These are phyloP conservation scores for Junonia oenone DNA, from an alignment of 2,888 invertebrate genomes.

Conservation along the genomic window DNA sequence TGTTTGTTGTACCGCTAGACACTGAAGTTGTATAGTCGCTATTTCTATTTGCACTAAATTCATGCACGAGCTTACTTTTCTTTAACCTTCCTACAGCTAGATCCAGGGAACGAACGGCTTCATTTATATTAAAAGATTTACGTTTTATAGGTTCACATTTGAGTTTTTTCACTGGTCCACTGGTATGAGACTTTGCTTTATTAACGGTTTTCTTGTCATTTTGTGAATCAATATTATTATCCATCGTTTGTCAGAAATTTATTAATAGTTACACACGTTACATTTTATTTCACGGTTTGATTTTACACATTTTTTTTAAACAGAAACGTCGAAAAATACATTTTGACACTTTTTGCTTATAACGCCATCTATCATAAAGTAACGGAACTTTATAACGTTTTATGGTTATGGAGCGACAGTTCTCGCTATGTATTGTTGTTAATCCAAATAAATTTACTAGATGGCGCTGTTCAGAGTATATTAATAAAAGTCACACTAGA, in stretches of 20 bases:
- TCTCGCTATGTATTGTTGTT: neutral
- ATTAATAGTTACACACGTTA: conserved; percentile 6
- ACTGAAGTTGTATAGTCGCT: conserved; percentile 28
- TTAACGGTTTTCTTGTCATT: conserved; percentile 45
- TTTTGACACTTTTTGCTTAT: neutral
- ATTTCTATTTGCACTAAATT: conserved; percentile 33
- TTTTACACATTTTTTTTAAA: neutral
- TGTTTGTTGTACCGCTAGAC: conserved; percentile 34
- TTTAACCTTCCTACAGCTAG: conserved; percentile 52
- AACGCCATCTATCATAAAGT: neutral
- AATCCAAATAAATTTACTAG: neutral
- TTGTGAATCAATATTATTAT: conserved; percentile 41
- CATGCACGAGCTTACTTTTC: conserved; percentile 54
- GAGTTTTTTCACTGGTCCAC: conserved; percentile 34
- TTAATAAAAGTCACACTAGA: conserved; percentile 3
- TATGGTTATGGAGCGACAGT: neutral
- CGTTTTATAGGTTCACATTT: conserved; percentile 47
- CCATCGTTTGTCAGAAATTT: conserved; percentile 48
- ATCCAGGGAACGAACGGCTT: conserved; percentile 55
- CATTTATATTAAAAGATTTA: conserved; percentile 54
- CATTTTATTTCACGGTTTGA: neutral
- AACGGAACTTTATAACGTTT: neutral
- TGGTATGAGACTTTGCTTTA: conserved; percentile 49
- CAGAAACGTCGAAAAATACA: neutral
- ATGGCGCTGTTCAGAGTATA: neutral